Conservation (phyloP, 2,113 vertebrate genomes). For the Marcusenius ussheri region DNA sequence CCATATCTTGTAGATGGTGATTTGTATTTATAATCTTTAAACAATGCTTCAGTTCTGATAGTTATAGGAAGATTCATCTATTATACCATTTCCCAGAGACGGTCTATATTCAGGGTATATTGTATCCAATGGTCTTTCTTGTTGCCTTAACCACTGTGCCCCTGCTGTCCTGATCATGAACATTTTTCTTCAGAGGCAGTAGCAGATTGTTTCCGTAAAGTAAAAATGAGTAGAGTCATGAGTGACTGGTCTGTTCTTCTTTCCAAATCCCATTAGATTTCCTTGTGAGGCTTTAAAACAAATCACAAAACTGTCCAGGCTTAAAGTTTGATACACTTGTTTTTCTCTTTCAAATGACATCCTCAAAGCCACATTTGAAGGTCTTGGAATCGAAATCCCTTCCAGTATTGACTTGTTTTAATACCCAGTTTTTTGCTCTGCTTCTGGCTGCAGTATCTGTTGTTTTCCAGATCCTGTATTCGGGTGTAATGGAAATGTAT, state of each 20-base stretch:
- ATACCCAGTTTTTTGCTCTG: neutral
- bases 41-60: neutral
- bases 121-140: neutral
- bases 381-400: neutral
- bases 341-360: neutral
- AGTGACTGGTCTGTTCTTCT: neutral
- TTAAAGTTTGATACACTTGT: constrained; percentile 2
- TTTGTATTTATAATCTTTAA: neutral
- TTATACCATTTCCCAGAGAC: neutral
- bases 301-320: constrained; percentile 5
- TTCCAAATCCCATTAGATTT: constrained; percentile 7
- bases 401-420: neutral
- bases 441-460: neutral
- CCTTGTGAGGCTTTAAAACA: neutral
- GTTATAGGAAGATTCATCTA: neutral
- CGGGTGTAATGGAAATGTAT: neutral
- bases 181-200: neutral
- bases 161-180: neutral
- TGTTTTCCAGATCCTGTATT: neutral
- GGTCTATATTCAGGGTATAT: neutral
- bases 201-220: neutral
- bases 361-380: neutral
- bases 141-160: neutral
- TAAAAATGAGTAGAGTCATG: neutral
- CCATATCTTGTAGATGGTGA: neutral